A percentile compares a stretch with the other conserved stretches of the same genome.
phyloP scores from a whole-genome alignment of 2,113 vertebrate genomes.

The Callipepla squamata region DNA sequence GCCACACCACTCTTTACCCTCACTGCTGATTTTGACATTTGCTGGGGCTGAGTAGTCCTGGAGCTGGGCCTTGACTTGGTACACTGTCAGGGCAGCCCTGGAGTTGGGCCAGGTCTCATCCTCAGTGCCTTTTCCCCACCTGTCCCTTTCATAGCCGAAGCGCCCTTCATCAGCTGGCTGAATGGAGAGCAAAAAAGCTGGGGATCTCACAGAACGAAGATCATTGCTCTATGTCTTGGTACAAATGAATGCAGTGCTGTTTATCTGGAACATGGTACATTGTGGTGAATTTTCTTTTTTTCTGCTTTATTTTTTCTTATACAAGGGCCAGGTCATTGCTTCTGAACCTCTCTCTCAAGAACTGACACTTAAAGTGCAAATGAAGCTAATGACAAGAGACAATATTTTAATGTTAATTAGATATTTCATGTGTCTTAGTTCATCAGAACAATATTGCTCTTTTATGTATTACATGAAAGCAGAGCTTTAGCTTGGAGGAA shows the following conservation, averaged over 20 bases:
- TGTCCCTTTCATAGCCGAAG: background rate
- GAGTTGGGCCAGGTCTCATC: background rate
- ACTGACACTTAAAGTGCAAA: slow-evolving; percentile 71
- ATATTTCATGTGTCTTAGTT: slow-evolving; percentile 78
- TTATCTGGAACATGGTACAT: background rate
- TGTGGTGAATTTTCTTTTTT: background rate
- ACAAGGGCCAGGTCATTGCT: slow-evolving; percentile 68
- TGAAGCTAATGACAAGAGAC: slow-evolving; percentile 79
- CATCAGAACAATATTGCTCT: slow-evolving; percentile 80
- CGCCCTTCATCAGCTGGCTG: background rate
- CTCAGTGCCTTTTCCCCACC: background rate
- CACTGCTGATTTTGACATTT: background rate
- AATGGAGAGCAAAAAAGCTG: background rate
- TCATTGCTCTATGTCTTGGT: background rate
- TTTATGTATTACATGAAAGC: slow-evolving; percentile 82
- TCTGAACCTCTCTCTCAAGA: slow-evolving; percentile 65
- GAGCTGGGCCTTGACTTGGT: background rate
- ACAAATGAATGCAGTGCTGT: background rate
- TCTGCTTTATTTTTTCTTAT: background rate
- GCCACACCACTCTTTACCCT: background rate
- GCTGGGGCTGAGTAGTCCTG: too few relatives aligned
- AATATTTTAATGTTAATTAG: slow-evolving; percentile 83
- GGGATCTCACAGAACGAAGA: background rate
- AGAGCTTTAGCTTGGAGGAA: slow-evolving; percentile 76
- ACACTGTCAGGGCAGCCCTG: background rate